phyloP scores from a whole-genome alignment of 2,113 vertebrate genomes.

The Sarotherodon lohbergeri region DNA sequence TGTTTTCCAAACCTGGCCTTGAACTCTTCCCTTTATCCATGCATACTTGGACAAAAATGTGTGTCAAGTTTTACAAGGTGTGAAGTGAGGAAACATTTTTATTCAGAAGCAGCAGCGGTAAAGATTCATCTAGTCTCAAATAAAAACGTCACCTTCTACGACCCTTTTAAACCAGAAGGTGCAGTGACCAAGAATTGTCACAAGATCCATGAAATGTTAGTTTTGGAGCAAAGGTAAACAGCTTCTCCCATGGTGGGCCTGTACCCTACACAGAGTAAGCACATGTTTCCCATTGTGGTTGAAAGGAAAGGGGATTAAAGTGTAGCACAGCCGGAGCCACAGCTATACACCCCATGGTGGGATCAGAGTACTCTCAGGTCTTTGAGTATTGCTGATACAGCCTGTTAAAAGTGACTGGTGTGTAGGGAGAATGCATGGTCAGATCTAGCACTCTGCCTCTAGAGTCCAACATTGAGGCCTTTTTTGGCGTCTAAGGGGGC shows the following conservation, averaged over 20 bases:
- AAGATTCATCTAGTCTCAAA: not conserved
- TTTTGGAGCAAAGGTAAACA: conserved; percentile 66
- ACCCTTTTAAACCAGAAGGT: not conserved
- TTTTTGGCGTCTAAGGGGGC: not conserved
- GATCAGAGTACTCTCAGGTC: conserved; percentile 60
- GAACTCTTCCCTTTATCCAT: not conserved
- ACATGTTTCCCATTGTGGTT: conserved; percentile 77
- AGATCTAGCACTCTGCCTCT: conserved; percentile 3
- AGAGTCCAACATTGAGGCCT: not conserved
- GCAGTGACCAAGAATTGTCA: conserved; percentile 39
- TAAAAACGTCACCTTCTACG: not conserved
- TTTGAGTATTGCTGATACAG: conserved; percentile 62
- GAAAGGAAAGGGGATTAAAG: conserved; percentile 69
- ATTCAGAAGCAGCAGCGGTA: not conserved
- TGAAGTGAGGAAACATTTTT: not conserved
- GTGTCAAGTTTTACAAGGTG: not conserved
- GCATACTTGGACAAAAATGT: not conserved
- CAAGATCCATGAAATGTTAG: conserved; percentile 58
- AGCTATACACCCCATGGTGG: conserved; percentile 62
- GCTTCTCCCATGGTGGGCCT: conserved; percentile 67
- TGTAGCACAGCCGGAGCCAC: conserved; percentile 54
- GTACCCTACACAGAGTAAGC: conserved; percentile 58
- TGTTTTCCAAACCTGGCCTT: not conserved
- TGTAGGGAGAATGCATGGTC: not conserved
- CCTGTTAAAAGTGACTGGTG: conserved; percentile 27